Base-by-base conservation (phyloP, 2,888 invertebrate genomes). In the Drosophila nigricruria region DNA sequence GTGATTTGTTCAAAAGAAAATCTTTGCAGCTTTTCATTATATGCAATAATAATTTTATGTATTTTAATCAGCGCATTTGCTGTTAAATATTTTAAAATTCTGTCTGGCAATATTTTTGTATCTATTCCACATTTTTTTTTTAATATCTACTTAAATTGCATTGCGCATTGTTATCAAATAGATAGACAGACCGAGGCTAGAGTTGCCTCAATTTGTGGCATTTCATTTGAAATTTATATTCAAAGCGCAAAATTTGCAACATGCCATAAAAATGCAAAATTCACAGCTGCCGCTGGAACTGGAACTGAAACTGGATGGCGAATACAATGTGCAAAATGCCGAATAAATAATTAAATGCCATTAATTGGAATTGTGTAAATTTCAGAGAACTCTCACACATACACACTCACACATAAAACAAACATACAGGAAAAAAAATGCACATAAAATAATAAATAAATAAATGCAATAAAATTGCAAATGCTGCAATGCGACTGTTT, bases 261-360 rank as follows among this genome's bases (percentile, higher is more conserved):
- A 62, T 56, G 79, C 82, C 66, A 77, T 87, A 79, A 84, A 89
- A 85, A 88, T 84, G 88, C 62, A 82, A 88, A 82, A 87, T 77
- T 89, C 82, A 73, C 79, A 82, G 85, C 75, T 73, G 87, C 47
- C 53, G 65, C 27, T 65, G 73, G 30, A 69, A 49, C 64, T 57
- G 69, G 40, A 27, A 47, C 64, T 57, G 69, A 36, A 27, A 47
- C 25, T 47, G 47, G 27, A n/a, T 10, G 47, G 56, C 38, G 70
- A 63, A 68, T 64, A 70, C 70, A 70, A 70, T 84, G 88, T 82
- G 77, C 80, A 84, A 84, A 89, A 88, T 84, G 74, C 74, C 77
- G 85, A 82, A 89, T 89, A 84, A 84, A 89, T 89, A 84, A 89
- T 84, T 84, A 89, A 84, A 84, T 88, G 80, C 74, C 82, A 84